A percentile compares a stretch with the other conserved stretches of the same genome.
Evolutionary conservation across 2,888 invertebrate genomes (phyloP).

Genomic region (Phengaris arion): DNA sequence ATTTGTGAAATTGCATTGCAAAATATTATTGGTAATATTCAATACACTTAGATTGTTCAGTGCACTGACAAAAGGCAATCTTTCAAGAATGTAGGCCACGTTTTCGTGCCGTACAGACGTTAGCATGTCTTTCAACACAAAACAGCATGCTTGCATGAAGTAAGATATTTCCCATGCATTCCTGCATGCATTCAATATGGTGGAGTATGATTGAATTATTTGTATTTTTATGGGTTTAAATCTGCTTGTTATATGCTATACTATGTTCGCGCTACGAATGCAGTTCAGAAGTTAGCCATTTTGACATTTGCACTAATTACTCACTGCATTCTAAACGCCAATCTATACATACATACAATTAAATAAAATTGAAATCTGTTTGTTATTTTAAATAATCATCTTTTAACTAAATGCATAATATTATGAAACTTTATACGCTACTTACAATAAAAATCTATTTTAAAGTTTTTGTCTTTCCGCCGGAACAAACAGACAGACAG

Average conservation of each 20-base stretch:
- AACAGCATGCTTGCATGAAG: conserved; percentile 58
- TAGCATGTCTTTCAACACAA: conserved; percentile 61
- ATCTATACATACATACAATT: no score
- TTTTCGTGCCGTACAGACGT: conserved; percentile 57
- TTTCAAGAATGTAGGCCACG: conserved; percentile 56
- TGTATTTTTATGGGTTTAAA: not conserved
- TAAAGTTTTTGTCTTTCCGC: no score
- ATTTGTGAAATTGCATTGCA: not conserved
- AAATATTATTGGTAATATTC: conserved; percentile 10
- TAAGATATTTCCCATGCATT: conserved; percentile 55
- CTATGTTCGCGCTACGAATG: no score
- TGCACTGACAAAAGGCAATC: conserved; percentile 35
- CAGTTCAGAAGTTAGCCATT: no score
- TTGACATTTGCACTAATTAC: no score
- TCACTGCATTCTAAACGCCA: no score
- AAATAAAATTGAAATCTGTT: no score
- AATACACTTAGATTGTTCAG: conserved; percentile 11
- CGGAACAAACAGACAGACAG: no score
- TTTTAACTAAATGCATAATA: no score
- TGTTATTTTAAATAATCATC: no score
- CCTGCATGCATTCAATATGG: conserved; percentile 20
- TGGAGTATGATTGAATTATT: conserved; percentile 48
- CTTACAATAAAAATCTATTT: no score
- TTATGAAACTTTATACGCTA: no score
- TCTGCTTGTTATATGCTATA: not conserved